Evolutionary conservation across 30 jellyfish, hydroid and myxozoan genomes (phyloP), one percentile per base, ranked within the genome.

Genomic region (Sanderia malayensis): DNA sequence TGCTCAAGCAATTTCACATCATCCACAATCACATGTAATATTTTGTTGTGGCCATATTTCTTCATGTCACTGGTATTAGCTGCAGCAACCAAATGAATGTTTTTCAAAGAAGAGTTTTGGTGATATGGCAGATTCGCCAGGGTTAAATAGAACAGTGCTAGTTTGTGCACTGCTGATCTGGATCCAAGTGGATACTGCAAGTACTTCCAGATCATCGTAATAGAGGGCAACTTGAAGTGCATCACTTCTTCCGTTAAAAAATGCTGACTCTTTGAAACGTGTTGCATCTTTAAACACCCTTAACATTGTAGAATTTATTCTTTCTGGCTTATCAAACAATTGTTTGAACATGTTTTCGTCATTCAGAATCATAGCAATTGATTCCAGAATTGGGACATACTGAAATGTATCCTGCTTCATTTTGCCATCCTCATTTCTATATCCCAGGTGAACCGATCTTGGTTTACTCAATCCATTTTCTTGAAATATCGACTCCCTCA

Each of bases 61-160:
- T 41, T 41, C 15, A 41, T 6, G 55, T 41, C 55, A 41, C 55
- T 41, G 55, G 55, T 6, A 15, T 41, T 6, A 41, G 15, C 15
- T 6, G 15, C 8, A 41, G 8, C n/a, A n/a, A n/a, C n/a, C n/a
- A n/a, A n/a, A n/a, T n/a, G n/a, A n/a, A n/a, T n/a, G n/a, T n/a
- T n/a, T 15, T 41, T 41, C 55, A 41, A 41, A 41, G 55, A 41
- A 41, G 11, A 41, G 55, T 41, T 41, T 15, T 41, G 55, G 15
- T 41, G 55, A 41, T 41, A 41, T 41, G 55, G 55, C 55, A 41
- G 55, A 41, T 41, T 41, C 55, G 15, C 55, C 55, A 41, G 55
- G 15, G 55, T 41, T 41, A 41, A 15, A 41, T 41, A 41, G 15
- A 15, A 41, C 8, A 41, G 55, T 8, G 8, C 15, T 8, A 41